These are phyloP conservation scores for Xestobium rufovillosum DNA, from an alignment of 2,888 invertebrate genomes.

Conservation along the genomic window DNA sequence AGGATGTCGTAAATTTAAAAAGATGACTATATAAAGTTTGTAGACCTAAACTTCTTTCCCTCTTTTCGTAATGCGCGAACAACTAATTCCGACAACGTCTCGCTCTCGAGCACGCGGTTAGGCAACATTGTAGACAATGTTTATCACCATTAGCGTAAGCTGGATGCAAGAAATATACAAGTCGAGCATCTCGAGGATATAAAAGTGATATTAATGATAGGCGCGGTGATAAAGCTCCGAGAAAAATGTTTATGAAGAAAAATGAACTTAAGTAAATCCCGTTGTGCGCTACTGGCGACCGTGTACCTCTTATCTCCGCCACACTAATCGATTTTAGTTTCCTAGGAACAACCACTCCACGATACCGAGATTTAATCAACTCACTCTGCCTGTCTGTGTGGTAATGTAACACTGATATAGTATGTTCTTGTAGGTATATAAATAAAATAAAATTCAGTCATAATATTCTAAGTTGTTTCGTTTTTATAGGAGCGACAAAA, in stretches of 20 bases:
- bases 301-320: too few relatives aligned
- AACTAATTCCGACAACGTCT: conserved; percentile 28
- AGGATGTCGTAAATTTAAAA: conserved; percentile 43
- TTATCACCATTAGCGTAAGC: conserved; percentile 43
- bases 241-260: conserved; percentile 40
- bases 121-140: conserved; percentile 43
- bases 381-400: too few relatives aligned
- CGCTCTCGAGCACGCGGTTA: conserved; percentile 30
- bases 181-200: conserved; percentile 43
- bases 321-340: too few relatives aligned
- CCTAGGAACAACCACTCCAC: too few relatives aligned
- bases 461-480: too few relatives aligned
- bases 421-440: too few relatives aligned
- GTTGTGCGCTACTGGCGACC: too few relatives aligned
- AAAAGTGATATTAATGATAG: conserved; percentile 47
- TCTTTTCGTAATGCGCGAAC: conserved; percentile 26
- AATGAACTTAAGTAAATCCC: too few relatives aligned
- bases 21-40: conserved; percentile 42
- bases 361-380: too few relatives aligned
- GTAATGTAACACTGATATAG: too few relatives aligned
- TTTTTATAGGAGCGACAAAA: too few relatives aligned
- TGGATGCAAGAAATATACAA: conserved; percentile 42
- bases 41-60: conserved; percentile 35
- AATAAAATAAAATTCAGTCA: too few relatives aligned
- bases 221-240: conserved; percentile 38